Evolutionary conservation across 2,797 vertebrate species (phyloP).

Genomic region (Falco concolor): DNA sequence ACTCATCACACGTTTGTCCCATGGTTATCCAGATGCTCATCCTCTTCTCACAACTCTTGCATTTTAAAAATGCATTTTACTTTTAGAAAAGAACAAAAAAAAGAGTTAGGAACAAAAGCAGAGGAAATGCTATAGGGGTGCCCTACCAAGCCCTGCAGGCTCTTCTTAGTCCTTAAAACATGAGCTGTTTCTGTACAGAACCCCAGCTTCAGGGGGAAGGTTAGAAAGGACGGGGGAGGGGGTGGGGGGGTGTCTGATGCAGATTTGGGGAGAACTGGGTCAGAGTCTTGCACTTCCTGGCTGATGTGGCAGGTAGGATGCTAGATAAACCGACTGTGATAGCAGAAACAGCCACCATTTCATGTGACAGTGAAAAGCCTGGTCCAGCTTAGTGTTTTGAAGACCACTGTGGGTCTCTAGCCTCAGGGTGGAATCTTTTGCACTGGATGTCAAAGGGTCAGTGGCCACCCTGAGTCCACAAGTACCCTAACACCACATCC

Average conservation of each 20-base stretch:
- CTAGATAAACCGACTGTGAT: neutral
- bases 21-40: neutral
- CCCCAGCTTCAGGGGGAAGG: neutral
- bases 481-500: neutral
- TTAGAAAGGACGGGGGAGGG: neutral
- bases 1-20: neutral
- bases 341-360: neutral
- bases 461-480: neutral
- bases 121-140: neutral
- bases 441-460: neutral
- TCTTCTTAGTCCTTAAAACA: neutral
- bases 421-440: fast-evolving
- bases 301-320: neutral
- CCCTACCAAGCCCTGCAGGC: neutral
- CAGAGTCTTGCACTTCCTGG: neutral
- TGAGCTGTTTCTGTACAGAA: neutral
- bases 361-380: neutral
- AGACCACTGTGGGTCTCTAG: neutral
- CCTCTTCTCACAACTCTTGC: neutral
- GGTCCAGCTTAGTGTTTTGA: neutral
- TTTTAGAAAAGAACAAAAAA: neutral
- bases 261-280: neutral
- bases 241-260: fast-evolving
- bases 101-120: neutral
- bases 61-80: neutral